A percentile compares a stretch with the other conserved stretches of the same genome.
Evolutionary conservation across 2,888 invertebrate genomes (phyloP).

Genomic region (Andrena bucephala): DNA sequence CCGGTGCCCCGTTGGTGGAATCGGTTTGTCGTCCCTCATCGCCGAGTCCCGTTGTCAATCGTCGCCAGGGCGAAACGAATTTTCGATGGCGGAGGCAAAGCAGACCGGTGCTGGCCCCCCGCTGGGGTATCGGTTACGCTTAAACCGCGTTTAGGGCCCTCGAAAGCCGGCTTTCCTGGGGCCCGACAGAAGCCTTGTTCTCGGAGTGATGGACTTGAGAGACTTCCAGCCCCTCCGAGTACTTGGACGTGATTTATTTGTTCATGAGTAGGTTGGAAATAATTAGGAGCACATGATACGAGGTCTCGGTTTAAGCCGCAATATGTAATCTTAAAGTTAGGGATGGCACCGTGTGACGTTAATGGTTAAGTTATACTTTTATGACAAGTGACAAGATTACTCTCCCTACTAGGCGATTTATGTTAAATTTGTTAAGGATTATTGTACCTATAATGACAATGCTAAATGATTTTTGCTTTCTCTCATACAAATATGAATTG

Average conservation of each 20-base stretch:
- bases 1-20: constrained; percentile 31
- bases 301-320: too few species aligned
- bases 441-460: constrained; percentile 2
- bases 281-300: background rate
- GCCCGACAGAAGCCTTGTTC: constrained; percentile 52
- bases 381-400: too few species aligned
- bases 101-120: constrained; percentile 71
- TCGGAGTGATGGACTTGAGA: constrained; percentile 31
- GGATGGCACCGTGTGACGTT: too few species aligned
- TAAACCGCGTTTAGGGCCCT: constrained; percentile 82
- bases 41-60: constrained; percentile 64
- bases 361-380: too few species aligned
- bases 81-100: constrained; percentile 53
- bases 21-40: constrained; percentile 39
- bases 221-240: constrained; percentile 19
- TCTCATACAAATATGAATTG: constrained; percentile 41
- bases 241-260: constrained; percentile 3
- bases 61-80: constrained; percentile 46
- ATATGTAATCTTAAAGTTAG: too few species aligned
- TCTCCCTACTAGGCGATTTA: background rate
- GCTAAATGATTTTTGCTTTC: constrained; percentile 39
- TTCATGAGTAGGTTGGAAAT: background rate
- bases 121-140: constrained; percentile 84
- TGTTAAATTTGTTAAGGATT: background rate
- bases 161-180: constrained; percentile 66